Evolutionary conservation across 2,888 invertebrate genomes (phyloP), one percentile per base, ranked within the genome.

Genomic region (Calameuta pallipes): DNA sequence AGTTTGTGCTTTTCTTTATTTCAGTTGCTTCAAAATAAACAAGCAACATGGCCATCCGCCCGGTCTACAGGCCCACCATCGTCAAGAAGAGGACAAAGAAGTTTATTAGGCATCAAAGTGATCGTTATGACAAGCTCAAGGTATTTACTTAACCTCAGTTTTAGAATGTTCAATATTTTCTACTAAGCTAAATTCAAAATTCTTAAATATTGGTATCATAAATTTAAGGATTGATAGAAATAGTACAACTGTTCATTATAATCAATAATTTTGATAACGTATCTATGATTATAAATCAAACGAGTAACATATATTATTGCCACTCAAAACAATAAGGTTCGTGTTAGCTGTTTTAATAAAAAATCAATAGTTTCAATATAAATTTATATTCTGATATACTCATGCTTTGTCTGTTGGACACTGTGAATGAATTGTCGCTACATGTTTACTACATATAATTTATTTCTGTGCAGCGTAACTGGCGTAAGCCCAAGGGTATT

Each of bases 401-500:
- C 1, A 9, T 56, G 23, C 9, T 9, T 56, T 56, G 2, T 23
- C 9, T 2, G 9, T 9, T 56, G 41, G 41, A 15, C 9, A 6
- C 23, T 23, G 6, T 0, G 0, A 23, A 56, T 56, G 23, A 56
- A 56, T 23, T 56, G 9, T 23, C 0, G 23, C 41, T 56, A 23
- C 9, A 56, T 23, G 1, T 23, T 56, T 56, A 56, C 9, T 23
- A 23, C 23, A 23, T 23, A 56, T 31, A 73, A 78, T 80, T 80
- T 80, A 77, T 83, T 76, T 82, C 76, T 77, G 83, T 92, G 31
- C 88, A 97, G 97, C 94, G 96, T 86, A 98, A 97, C 95, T 99
- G 99, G 99, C 96, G 99, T 92, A 99, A 99, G 94, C 99, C 99
- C 33, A 99, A 99, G 94, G 99, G 99, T 98, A 99, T 99, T 93